Base-by-base conservation (phyloP, 1,140 invertebrate genomes). In the Cyphomyrmex costatus region DNA sequence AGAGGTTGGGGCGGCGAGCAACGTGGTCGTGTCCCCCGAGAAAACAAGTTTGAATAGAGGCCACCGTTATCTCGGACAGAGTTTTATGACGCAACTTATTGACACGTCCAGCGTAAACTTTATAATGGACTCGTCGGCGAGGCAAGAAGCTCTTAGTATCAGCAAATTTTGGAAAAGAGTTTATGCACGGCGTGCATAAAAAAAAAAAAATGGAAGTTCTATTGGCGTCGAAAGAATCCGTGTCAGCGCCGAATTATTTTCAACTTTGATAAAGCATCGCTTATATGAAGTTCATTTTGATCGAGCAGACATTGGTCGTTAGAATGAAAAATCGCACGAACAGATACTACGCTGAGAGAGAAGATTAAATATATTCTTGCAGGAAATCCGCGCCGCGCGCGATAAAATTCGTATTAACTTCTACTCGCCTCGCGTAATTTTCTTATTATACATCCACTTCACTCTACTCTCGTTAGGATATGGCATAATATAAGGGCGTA, bases 41-140 rank as follows among this genome's bases (percentile, higher is more conserved):
- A 36, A 46, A 83, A 83, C 68, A 42, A 60, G 79, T 73, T 58
- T n/a, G 66, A 73, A 60, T 46, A 27, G 53, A 60, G 53, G 36
- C 53, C 68, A 7, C 14, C 46, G 36, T 60, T 74, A 83, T 83
- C 70, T 60, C 51, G 36, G 27, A 3, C 24, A 14, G 14, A 60
- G 68, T 74, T 83, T 71, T 71, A 80, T 30, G 65, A 30, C 24
- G 49, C 65, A 80, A 49, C 68, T 74, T 83, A 73, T 60, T 73
- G 79, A 74, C 53, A 53, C 65, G 36, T 60, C 36, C 30, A 16
- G 7, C 58, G 30, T 83, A 83, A 83, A 83, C 36, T 83, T 83
- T 74, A 60, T 83, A 60, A 73, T 60, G 36, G 68, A 83, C 68
- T 83, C 79, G 53, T 83, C 73, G 60, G 36, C n/a, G 24, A 30